Evolutionary conservation across 2,888 invertebrate species (phyloP), one percentile per base, ranked within the genome.

Genomic region (Melangyna quadrimaculata): DNA sequence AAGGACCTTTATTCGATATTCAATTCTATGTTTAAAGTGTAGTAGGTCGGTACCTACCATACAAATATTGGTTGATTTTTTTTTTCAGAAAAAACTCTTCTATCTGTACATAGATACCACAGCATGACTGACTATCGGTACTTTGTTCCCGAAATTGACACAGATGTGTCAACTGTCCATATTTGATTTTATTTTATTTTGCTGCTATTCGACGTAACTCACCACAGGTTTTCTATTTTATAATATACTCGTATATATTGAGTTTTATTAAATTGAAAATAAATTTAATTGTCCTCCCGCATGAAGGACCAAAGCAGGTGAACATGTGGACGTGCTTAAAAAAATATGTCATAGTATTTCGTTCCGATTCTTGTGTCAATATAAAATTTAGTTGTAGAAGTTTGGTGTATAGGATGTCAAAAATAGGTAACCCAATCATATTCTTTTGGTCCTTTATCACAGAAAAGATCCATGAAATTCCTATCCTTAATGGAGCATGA

Each of bases 241-340:
- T 65, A 32, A 29, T 2, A 27, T 9, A 24, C 32, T 8, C 12
- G 4, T 10, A 17, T 32, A 40, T n/a, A 70, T 45, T 32, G 53
- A 72, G 10, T 73, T 63, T 73, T 82, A 70, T 70, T 59, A 74
- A 70, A 79, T 71, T 79, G 70, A 43, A 79, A 71, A 59, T 67
- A 53, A 67, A 79, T 75, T 59, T 53, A 67, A 79, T 71, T 74
- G 73, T 59, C 43, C 37, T 51, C 24, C n/a, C 48, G 2, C 10
- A 22, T 45, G 12, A 71, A 17, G 14, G 22, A 40, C 32, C 24
- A 51, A 48, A 45, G 9, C 32, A 67, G 48, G 65, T 48, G 48
- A 35, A 48, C 48, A 63, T 43, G 22, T 27, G 32, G 14, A 67
- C 65, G 48, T 65, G 65, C 45, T 65, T 48, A 19, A 17, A 65